These are phyloP conservation scores for Meloidogyne hapla DNA, from an alignment of 1,140 invertebrate species.

Conservation along the genomic window DNA sequence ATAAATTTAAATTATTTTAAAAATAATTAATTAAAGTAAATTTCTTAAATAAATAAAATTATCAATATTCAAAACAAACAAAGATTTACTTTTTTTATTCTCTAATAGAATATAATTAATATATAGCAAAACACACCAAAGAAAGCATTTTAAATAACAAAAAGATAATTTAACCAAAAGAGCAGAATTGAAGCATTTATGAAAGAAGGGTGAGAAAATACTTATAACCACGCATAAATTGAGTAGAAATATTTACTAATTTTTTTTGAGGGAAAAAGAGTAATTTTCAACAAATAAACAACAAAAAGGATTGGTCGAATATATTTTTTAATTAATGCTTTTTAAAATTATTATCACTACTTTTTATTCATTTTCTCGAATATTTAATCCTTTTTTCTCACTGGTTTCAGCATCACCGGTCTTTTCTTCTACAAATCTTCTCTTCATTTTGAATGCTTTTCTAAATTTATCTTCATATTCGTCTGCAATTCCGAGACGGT, in stretches of 20 bases:
- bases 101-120: not conserved
- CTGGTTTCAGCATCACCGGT: not conserved
- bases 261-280: too few relatives aligned
- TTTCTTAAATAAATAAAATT: not conserved
- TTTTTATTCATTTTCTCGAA: not conserved
- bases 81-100: not conserved
- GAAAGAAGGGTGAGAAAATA: too few relatives aligned
- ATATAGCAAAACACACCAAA: not conserved
- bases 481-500: slow-evolving; percentile 9
- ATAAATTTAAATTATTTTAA: not conserved
- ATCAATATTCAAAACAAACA: not conserved
- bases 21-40: not conserved
- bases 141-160: too few relatives aligned
- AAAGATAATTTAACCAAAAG: not conserved
- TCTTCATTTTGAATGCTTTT: slow-evolving; percentile 21
- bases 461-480: slow-evolving; percentile 21
- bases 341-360: not conserved
- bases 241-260: too few relatives aligned
- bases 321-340: too few relatives aligned
- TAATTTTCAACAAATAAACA: too few relatives aligned
- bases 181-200: too few relatives aligned
- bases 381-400: not conserved
- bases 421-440: not conserved
- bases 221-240: too few relatives aligned
- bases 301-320: too few relatives aligned